Evolutionary conservation across 2,888 invertebrate species (phyloP).

Genomic region (Dusona sp.): DNA sequence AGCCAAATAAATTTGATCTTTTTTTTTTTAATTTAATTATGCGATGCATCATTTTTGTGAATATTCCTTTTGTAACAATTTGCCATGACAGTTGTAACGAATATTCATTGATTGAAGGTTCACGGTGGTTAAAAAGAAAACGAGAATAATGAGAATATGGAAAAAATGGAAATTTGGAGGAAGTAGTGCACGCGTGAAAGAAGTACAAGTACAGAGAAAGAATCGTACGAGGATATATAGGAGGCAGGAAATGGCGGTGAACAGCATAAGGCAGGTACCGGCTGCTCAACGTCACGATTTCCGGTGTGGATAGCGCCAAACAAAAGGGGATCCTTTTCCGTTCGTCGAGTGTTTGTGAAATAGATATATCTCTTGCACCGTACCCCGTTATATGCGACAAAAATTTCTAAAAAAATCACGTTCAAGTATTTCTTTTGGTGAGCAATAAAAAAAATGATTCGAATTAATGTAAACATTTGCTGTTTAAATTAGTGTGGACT

Average conservation of each 20-base stretch:
- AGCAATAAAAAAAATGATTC: neutral
- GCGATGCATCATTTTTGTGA: neutral
- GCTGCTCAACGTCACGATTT: slow-evolving; percentile 75
- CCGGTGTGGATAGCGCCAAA: slow-evolving; percentile 83
- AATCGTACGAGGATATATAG: slow-evolving; percentile 56
- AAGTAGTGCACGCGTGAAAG: slow-evolving; percentile 45
- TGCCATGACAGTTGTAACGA: neutral
- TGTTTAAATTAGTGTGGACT: neutral
- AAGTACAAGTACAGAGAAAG: slow-evolving; percentile 40
- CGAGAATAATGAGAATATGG: slow-evolving; percentile 12
- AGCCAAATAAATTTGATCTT: too few species aligned
- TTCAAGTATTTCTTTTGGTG: neutral
- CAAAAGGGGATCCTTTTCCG: slow-evolving; percentile 80
- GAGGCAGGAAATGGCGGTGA: slow-evolving; percentile 71
- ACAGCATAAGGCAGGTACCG: slow-evolving; percentile 74
- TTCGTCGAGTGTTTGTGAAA: slow-evolving; percentile 73
- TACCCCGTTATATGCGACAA: slow-evolving; percentile 12
- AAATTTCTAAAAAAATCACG: slow-evolving; percentile 19
- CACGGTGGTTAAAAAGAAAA: neutral
- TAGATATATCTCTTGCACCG: slow-evolving; percentile 72
- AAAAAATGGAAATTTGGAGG: slow-evolving; percentile 45
- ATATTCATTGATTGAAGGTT: neutral
- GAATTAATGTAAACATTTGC: neutral
- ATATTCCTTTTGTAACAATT: neutral
- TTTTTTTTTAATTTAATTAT: too few species aligned